phyloP scores from a whole-genome alignment of 2,888 invertebrate species.

The Andrena bucephala region DNA sequence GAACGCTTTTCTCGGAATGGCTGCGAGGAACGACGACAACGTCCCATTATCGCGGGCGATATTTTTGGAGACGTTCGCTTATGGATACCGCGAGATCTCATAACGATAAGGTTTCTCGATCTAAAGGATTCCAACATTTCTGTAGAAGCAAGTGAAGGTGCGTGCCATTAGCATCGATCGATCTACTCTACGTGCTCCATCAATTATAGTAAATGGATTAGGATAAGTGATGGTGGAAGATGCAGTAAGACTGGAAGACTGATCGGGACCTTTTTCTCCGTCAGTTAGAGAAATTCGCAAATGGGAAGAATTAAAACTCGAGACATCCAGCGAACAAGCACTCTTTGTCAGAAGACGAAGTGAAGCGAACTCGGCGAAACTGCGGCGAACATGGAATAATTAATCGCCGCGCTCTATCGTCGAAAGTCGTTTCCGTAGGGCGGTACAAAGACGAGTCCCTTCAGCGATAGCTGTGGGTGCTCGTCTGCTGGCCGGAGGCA shows the following conservation, averaged over 20 bases:
- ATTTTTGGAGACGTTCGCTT: no score
- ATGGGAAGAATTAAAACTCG: neutral
- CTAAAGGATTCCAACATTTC: no score
- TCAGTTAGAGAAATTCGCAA: neutral
- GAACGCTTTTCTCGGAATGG: neutral
- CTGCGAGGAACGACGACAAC: neutral
- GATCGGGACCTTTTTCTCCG: neutral
- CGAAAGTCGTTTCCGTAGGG: neutral
- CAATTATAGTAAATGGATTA: neutral
- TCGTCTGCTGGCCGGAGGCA: neutral
- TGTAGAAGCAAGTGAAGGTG: no score
- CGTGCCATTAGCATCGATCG: no score
- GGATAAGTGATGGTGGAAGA: neutral
- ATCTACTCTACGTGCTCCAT: no score
- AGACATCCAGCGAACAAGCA: neutral
- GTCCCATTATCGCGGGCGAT: neutral
- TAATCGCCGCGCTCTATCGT: constrained; percentile 25
- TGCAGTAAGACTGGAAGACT: neutral
- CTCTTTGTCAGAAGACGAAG: neutral
- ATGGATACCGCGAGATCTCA: no score
- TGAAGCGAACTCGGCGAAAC: neutral
- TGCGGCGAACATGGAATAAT: constrained; percentile 22
- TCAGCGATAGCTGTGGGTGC: neutral
- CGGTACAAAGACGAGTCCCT: neutral
- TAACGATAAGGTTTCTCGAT: no score